These are phyloP conservation scores for Ginglymostoma cirratum DNA, from an alignment of 2,113 vertebrate genomes.

Conservation along the genomic window DNA sequence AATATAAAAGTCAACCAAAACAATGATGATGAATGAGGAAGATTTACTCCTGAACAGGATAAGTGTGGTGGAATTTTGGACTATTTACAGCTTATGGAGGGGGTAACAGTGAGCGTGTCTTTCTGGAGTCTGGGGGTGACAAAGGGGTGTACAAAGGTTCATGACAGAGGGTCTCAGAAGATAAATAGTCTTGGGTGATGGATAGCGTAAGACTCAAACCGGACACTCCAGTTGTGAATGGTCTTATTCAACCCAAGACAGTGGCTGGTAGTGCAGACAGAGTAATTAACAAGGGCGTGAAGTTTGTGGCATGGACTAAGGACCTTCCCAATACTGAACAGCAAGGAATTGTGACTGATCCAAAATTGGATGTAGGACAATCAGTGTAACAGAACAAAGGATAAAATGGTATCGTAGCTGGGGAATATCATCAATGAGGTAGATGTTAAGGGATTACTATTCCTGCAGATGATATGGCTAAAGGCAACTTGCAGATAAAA, in stretches of 20 bases:
- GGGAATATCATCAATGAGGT: background rate
- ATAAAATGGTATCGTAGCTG: background rate
- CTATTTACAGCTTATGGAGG: background rate
- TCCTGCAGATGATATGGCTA: background rate
- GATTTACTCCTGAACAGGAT: background rate
- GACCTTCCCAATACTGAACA: background rate
- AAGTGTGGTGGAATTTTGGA: background rate
- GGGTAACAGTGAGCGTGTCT: background rate
- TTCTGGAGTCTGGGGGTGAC: background rate
- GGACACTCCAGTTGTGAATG: background rate
- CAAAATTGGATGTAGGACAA: background rate
- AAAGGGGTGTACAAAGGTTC: background rate
- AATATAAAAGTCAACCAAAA: background rate
- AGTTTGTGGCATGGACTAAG: background rate
- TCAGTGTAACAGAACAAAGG: background rate
- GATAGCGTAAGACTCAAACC: background rate
- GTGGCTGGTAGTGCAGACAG: background rate
- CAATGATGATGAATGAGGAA: background rate
- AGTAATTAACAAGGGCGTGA: background rate
- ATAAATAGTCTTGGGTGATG: background rate
- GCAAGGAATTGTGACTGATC: background rate
- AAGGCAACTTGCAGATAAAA: background rate
- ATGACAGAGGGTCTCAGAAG: background rate
- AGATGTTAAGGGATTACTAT: background rate
- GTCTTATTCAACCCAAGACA: background rate